Percentiles rank a stretch among this genome's conserved stretches.
phyloP scores from a whole-genome alignment of 2,113 vertebrate genomes.

The Himantopus leucocephalus region DNA sequence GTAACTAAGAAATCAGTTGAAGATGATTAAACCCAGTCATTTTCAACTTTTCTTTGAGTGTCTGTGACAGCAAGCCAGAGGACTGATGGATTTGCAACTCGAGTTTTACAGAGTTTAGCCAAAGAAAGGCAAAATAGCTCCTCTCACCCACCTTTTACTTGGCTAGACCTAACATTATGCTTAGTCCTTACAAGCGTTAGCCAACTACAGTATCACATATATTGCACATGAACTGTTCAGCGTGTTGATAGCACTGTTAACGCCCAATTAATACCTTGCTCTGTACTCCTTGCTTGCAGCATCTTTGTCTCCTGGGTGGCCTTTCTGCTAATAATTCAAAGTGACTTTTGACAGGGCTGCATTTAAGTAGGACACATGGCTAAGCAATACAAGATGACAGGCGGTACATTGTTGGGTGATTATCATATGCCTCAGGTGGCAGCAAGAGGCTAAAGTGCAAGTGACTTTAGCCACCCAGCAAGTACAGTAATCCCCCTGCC shows the following conservation, averaged over 20 bases:
- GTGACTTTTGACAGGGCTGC: not conserved
- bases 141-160: not conserved
- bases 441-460: not conserved
- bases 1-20: not conserved
- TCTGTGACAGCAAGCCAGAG: not conserved
- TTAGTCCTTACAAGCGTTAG: too few species aligned
- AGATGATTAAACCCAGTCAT: not conserved
- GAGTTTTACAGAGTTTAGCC: not conserved
- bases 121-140: not conserved
- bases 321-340: not conserved
- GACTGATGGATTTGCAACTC: not conserved
- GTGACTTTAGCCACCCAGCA: not conserved
- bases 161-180: not conserved
- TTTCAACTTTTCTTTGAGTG: not conserved
- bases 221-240: not conserved
- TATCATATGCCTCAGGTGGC: conserved; percentile 16
- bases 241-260: not conserved
- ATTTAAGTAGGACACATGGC: not conserved
- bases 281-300: not conserved
- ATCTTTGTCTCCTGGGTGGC: not conserved
- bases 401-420: not conserved
- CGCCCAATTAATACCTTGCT: not conserved
- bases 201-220: not conserved
- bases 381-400: not conserved
- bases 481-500: not conserved